These are phyloP conservation scores for Drymonia ruficornis DNA, from an alignment of 2,888 invertebrate species.

Conservation along the genomic window DNA sequence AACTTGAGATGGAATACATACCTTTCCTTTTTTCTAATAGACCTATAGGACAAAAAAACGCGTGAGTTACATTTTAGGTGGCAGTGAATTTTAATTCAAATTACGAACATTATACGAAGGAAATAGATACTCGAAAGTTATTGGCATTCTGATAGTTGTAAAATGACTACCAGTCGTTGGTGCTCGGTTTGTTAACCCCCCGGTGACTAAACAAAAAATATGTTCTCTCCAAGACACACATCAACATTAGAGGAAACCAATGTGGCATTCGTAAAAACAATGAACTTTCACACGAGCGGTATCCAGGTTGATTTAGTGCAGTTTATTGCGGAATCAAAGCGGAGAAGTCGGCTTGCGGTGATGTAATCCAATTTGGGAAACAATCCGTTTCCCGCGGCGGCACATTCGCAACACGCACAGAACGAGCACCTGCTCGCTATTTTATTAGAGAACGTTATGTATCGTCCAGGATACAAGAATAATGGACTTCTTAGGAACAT, in stretches of 20 bases:
- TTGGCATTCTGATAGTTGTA: too few species aligned
- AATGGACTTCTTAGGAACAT: slow-evolving; percentile 16
- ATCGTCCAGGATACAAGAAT: slow-evolving; percentile 26
- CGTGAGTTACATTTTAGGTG: slow-evolving; percentile 23
- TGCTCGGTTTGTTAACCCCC: neutral
- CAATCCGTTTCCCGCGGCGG: slow-evolving; percentile 72
- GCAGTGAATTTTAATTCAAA: too few species aligned
- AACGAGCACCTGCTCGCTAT: slow-evolving; percentile 67
- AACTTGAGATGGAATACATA: slow-evolving; percentile 36
- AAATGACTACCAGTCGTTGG: neutral
- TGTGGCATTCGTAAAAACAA: slow-evolving; percentile 67
- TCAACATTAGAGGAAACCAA: slow-evolving; percentile 31
- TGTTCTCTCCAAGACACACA: slow-evolving; percentile 7
- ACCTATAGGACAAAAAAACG: slow-evolving; percentile 49
- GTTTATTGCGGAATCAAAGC: slow-evolving; percentile 74
- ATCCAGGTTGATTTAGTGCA: slow-evolving; percentile 71
- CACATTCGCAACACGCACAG: slow-evolving; percentile 69
- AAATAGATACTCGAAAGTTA: too few species aligned
- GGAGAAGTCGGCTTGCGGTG: slow-evolving; percentile 65
- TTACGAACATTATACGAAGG: too few species aligned
- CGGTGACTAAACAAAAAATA: neutral
- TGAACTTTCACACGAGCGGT: slow-evolving; percentile 75
- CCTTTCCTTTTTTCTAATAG: slow-evolving; percentile 50
- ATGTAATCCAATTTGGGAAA: slow-evolving; percentile 79
- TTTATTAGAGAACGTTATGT: slow-evolving; percentile 48